Percentiles rank a stretch among this genome's conserved stretches.
Conservation (phyloP, 2,113 vertebrate species). For the Toxotes jaculatrix region DNA sequence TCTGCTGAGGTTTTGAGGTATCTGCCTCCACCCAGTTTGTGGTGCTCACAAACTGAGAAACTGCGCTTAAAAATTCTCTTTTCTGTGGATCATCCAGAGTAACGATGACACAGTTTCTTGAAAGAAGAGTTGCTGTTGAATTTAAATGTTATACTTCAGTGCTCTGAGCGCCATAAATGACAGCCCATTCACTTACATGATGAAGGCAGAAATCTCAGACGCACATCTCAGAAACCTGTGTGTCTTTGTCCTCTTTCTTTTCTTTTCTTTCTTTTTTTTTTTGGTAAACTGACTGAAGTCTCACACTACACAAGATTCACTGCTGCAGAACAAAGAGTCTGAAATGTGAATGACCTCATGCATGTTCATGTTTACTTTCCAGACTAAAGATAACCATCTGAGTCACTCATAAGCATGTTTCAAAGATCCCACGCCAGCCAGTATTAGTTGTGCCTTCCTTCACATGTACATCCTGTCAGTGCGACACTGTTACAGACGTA, state of each 20-base stretch:
- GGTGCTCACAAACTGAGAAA: not conserved
- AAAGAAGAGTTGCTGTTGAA: not conserved
- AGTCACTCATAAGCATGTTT: conserved; percentile 42
- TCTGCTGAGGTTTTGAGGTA: not conserved
- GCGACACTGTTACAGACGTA: conserved; percentile 44
- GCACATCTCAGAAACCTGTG: not conserved
- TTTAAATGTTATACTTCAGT: not conserved
- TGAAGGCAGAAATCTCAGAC: not conserved
- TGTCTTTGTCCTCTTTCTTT: not conserved
- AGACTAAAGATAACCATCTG: conserved; percentile 50
- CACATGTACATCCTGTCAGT: conserved; percentile 56
- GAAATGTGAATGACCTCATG: conserved; percentile 26
- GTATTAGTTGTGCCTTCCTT: conserved; percentile 44
- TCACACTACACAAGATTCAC: not conserved
- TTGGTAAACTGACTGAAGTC: not conserved
- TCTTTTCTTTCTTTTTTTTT: not conserved
- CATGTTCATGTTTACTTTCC: conserved; percentile 13
- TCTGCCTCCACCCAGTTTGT: conserved; percentile 1
- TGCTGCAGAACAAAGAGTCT: conserved; percentile 9
- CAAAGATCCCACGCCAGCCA: conserved; percentile 26
- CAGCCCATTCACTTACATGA: too few relatives aligned
- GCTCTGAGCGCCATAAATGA: not conserved
- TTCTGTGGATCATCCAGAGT: not conserved
- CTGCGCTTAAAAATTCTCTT: not conserved
- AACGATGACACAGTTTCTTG: not conserved